These are phyloP conservation scores for Glareola pratincola DNA, from an alignment of 2,113 vertebrate species.

Conservation along the genomic window DNA sequence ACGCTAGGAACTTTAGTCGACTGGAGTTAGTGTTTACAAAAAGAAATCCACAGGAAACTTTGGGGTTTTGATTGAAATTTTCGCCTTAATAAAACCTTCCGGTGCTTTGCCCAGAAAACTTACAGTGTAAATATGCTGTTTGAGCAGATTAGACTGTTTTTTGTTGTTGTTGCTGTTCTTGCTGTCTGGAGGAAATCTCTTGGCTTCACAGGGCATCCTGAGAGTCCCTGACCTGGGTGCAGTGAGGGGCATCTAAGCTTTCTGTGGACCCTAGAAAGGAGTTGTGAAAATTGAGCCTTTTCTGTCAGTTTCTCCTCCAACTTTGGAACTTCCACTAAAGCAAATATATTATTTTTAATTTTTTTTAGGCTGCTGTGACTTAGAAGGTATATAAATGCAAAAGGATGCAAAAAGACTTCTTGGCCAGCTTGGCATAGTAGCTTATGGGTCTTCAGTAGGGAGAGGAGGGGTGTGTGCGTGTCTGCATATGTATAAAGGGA, in stretches of 20 bases:
- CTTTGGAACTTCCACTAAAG: neutral
- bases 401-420: neutral
- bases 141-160: neutral
- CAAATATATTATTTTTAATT: neutral
- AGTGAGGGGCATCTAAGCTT: neutral
- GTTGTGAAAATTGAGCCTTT: neutral
- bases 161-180: neutral
- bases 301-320: neutral
- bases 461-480: accelerated
- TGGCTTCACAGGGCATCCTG: neutral
- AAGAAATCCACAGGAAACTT: slow-evolving; percentile 25
- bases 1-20: neutral
- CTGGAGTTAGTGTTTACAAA: slow-evolving; percentile 8
- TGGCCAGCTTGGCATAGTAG: neutral
- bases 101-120: neutral
- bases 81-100: neutral
- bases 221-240: neutral
- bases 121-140: neutral
- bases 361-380: neutral
- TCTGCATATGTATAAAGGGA: neutral
- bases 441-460: neutral
- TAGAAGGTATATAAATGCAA: neutral
- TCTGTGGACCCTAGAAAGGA: neutral
- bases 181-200: neutral
- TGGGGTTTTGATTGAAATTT: slow-evolving; percentile 3